These are phyloP conservation scores for Aphrocallistes beatrix DNA, from an alignment of 37 sponge, comb jelly and placozoan genomes.

Conservation along the genomic window DNA sequence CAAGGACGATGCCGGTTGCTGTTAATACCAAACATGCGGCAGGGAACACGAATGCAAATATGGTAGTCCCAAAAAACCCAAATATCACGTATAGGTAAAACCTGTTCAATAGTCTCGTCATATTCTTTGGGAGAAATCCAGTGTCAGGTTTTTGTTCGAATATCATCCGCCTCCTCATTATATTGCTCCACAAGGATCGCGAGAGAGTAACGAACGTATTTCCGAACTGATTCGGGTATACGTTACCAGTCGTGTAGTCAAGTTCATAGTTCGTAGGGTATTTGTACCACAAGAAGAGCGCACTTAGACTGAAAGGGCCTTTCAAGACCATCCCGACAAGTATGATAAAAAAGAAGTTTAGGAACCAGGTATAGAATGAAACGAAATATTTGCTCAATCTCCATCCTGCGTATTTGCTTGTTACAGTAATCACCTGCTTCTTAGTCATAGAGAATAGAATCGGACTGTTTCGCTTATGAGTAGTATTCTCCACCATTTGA, in stretches of 20 bases:
- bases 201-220: background rate
- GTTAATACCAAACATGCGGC: background rate
- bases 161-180: background rate
- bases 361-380: background rate
- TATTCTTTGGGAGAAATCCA: background rate
- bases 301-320: background rate
- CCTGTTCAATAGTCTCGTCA: background rate
- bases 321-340: background rate
- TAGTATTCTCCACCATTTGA: background rate
- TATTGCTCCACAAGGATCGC: background rate
- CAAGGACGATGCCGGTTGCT: background rate
- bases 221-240: background rate
- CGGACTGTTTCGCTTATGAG: background rate
- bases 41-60: background rate
- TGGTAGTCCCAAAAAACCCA: background rate
- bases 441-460: background rate
- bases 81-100: background rate
- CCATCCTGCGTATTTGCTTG: conserved; percentile 1
- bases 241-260: background rate
- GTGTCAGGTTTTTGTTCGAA: background rate
- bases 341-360: background rate
- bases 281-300: conserved; percentile 1
- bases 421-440: background rate
- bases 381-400: background rate
- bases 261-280: background rate